Conservation (phyloP, 2,797 vertebrate genomes). For the Platyrinchus mystaceus region DNA sequence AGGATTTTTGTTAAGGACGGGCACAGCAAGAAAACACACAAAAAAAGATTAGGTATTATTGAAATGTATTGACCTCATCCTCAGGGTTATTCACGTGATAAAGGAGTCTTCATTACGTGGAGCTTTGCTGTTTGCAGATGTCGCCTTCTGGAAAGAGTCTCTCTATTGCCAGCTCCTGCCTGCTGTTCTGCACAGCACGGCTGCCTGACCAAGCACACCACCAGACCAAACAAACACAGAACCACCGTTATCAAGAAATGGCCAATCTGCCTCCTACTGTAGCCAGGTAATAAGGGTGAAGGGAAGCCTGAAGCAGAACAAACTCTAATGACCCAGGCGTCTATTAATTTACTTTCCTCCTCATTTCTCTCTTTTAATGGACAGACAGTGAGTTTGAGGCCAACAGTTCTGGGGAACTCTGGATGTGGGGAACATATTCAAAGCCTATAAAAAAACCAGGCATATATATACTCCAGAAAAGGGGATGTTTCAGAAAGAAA, state of each 20-base stretch:
- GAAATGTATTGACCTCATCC: neutral
- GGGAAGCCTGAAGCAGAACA: constrained; percentile 35
- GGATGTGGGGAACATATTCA: neutral
- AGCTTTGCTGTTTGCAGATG: neutral
- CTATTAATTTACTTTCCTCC: constrained; percentile 1
- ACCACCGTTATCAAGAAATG: neutral
- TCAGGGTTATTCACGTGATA: neutral
- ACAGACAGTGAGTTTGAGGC: neutral
- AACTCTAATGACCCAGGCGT: neutral
- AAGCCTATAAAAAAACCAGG: neutral
- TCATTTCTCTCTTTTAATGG: neutral
- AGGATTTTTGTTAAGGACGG: neutral
- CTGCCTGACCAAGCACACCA: neutral
- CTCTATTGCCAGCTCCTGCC: neutral
- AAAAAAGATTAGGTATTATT: neutral
- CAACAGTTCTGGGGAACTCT: neutral
- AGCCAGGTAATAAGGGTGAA: constrained; percentile 39
- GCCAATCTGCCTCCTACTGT: neutral
- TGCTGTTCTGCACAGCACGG: neutral
- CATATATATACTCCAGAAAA: neutral
- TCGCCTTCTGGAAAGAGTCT: neutral
- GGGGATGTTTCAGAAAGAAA: neutral
- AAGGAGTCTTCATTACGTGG: neutral
- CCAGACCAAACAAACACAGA: neutral
- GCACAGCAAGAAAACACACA: neutral